Evolutionary conservation across 2,113 vertebrate genomes (phyloP).

Genomic region (Thamnophis sirtalis): DNA sequence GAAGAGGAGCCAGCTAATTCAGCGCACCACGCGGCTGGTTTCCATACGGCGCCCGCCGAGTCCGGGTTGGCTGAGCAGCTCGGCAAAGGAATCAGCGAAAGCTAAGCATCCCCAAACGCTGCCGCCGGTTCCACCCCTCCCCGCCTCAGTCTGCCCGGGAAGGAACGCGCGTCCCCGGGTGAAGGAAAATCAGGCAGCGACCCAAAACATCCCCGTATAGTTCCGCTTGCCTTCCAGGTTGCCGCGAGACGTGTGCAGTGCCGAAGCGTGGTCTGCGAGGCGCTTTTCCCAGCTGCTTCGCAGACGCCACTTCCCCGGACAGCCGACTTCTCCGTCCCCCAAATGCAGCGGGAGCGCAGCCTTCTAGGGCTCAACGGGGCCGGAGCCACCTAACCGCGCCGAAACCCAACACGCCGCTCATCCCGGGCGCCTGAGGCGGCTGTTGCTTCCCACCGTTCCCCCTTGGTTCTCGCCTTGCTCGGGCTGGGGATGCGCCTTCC

Average conservation of each 20-base stretch:
- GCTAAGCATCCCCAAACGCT: background rate
- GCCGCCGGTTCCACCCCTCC: background rate
- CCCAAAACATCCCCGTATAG: background rate
- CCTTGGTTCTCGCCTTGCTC: background rate
- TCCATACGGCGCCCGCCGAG: no score
- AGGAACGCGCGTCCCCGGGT: background rate
- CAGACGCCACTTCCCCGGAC: background rate
- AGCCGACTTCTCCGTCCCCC: background rate
- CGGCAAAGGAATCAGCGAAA: background rate
- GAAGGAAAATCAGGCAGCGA: background rate
- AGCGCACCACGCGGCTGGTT: background rate
- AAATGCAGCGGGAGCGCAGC: background rate
- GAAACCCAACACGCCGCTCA: background rate
- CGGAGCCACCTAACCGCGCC: background rate
- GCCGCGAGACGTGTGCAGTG: background rate
- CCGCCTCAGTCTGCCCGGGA: no score
- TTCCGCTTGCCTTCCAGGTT: background rate
- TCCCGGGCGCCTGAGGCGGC: background rate
- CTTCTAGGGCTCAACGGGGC: background rate
- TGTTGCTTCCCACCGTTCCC: background rate
- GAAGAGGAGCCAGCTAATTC: background rate
- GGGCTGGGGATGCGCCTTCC: constrained; percentile 35
- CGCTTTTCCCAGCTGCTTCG: background rate
- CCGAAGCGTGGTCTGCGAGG: background rate
- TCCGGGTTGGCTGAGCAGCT: background rate